Conservation (phyloP, 2,113 vertebrate species). For the Rhabdomys dilectus region DNA sequence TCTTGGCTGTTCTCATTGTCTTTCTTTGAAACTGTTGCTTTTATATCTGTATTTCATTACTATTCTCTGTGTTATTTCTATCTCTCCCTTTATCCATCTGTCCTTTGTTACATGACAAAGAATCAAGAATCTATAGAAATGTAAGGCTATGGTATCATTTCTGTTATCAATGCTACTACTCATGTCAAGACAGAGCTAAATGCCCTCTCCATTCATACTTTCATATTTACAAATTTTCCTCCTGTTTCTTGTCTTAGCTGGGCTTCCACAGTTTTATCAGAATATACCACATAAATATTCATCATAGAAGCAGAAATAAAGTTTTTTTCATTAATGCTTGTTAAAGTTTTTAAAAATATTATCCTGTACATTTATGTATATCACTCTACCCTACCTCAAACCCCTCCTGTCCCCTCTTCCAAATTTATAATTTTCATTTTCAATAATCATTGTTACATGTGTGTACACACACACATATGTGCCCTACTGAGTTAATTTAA, state of each 20-base stretch:
- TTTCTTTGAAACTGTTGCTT: constrained; percentile 33
- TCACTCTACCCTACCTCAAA: neutral
- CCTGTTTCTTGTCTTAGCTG: constrained; percentile 38
- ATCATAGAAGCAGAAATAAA: neutral
- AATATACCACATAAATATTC: constrained; percentile 37
- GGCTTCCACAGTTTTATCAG: constrained; percentile 23
- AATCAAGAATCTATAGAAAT: constrained; percentile 43
- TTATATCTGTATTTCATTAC: neutral
- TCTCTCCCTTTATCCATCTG: neutral
- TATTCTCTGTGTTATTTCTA: constrained; percentile 9
- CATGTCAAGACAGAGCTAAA: constrained; percentile 3
- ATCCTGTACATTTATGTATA: neutral
- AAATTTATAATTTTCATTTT: neutral
- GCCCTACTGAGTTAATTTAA: neutral
- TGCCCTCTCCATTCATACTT: neutral
- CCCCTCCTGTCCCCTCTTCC: neutral
- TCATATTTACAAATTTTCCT: neutral
- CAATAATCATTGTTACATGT: neutral
- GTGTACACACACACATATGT: neutral
- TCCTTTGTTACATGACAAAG: constrained; percentile 29
- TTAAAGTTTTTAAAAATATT: neutral
- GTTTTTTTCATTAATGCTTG: neutral
- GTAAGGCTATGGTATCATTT: neutral
- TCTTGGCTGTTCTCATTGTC: neutral
- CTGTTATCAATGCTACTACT: neutral